Evolutionary conservation across 1,140 invertebrate species (phyloP).

Genomic region (Leptinotarsa texana): DNA sequence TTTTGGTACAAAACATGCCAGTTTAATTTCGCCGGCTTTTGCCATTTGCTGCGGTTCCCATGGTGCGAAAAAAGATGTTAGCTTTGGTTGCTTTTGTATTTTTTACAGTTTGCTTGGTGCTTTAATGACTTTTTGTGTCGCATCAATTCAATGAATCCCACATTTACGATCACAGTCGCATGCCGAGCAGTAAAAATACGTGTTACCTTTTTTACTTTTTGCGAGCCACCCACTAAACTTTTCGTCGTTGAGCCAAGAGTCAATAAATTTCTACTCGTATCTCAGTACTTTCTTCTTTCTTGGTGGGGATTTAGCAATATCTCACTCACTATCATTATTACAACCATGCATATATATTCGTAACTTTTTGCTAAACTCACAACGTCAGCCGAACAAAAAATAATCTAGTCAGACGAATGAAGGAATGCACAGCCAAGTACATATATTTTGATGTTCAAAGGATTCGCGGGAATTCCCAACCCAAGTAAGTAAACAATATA

Average conservation of each 20-base stretch:
- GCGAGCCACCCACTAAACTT: neutral
- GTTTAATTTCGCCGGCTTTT: constrained; percentile 9
- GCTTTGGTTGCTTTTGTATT: neutral
- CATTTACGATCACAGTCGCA: constrained; percentile 8
- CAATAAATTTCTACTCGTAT: no score
- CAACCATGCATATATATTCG: constrained; percentile 5
- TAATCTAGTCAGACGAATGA: neutral
- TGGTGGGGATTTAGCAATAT: constrained; percentile 7
- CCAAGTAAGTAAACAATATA: neutral
- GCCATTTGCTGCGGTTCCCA: constrained; percentile 18
- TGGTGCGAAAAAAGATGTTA: neutral
- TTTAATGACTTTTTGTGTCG: neutral
- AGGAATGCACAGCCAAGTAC: neutral
- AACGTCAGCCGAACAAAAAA: neutral
- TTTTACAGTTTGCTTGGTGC: constrained; percentile 17
- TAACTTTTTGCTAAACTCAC: constrained; percentile 3
- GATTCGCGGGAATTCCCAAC: neutral
- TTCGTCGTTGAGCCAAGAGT: no score
- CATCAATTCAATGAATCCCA: constrained; percentile 7
- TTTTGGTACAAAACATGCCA: neutral
- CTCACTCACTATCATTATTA: neutral
- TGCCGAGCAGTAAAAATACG: neutral
- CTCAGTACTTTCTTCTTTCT: constrained; percentile 13
- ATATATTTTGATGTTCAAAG: neutral
- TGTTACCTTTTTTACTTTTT: constrained; percentile 21